phyloP scores from a whole-genome alignment of 1,140 invertebrate species.

The Aphis gossypii region DNA sequence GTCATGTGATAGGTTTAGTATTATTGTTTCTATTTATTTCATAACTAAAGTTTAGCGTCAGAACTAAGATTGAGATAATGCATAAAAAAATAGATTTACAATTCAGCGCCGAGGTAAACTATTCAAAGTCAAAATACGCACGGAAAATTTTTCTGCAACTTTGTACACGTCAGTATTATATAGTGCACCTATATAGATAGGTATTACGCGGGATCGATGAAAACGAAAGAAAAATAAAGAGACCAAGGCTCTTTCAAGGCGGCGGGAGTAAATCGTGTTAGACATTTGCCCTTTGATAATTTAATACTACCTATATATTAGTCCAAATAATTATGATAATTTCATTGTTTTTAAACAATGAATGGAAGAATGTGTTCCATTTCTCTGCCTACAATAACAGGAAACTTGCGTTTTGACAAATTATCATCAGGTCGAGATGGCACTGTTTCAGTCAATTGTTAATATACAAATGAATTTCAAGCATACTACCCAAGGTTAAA shows the following conservation, averaged over 20 bases:
- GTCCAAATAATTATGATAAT: conserved; percentile 33
- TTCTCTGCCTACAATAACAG: conserved; percentile 41
- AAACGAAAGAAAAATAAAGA: conserved; percentile 31
- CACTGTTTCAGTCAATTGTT: not conserved
- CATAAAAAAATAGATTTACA: not conserved
- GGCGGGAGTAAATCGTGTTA: not conserved
- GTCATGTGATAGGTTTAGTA: not conserved
- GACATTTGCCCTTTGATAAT: conserved; percentile 47
- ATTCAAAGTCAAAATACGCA: not conserved
- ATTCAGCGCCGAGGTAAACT: not conserved
- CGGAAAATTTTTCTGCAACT: not conserved
- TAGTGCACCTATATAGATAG: not conserved
- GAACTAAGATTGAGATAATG: not conserved
- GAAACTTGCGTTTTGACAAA: conserved; percentile 42
- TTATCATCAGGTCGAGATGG: conserved; percentile 34
- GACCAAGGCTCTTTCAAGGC: conserved; percentile 42
- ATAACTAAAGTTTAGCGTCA: not conserved
- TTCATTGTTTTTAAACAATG: conserved; percentile 50
- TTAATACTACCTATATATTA: conserved; percentile 8
- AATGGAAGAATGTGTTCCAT: not conserved
- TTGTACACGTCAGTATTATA: not conserved
- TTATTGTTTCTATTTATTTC: not conserved
- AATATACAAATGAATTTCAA: conserved; percentile 28
- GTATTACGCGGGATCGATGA: not conserved
- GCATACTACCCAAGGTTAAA: not conserved